phyloP scores from a whole-genome alignment of 2,888 invertebrate species.

The Tineola bisselliella region DNA sequence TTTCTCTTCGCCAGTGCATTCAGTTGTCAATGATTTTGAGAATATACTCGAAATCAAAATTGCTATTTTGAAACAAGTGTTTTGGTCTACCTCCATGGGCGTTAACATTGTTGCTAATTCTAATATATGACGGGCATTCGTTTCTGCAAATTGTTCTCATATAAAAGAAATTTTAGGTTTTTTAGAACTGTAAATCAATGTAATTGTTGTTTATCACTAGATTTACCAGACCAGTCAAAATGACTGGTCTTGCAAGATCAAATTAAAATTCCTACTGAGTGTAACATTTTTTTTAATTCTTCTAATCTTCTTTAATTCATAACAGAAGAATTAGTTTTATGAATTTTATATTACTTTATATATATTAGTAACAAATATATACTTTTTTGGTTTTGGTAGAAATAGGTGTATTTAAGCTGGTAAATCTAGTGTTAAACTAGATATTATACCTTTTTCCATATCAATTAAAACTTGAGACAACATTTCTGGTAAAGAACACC shows the following conservation, averaged over 20 bases:
- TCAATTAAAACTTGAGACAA: conserved; percentile 43
- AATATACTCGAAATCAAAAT: conserved; percentile 43
- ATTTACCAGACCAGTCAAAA: too few relatives aligned
- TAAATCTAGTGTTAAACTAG: not conserved
- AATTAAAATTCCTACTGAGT: too few relatives aligned
- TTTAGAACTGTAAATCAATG: too few relatives aligned
- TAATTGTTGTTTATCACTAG: too few relatives aligned
- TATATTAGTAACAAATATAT: too few relatives aligned
- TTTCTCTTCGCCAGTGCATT: conserved; percentile 21
- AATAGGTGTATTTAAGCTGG: too few relatives aligned
- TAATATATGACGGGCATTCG: conserved; percentile 43
- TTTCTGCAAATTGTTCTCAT: conserved; percentile 24
- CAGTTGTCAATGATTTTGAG: conserved; percentile 27
- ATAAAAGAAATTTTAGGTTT: not conserved
- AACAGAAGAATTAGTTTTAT: too few relatives aligned
- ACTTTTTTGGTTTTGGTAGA: too few relatives aligned
- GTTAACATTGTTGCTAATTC: conserved; percentile 38
- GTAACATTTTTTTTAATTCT: too few relatives aligned
- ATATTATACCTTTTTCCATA: conserved; percentile 33
- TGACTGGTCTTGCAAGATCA: too few relatives aligned
- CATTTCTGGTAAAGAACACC: conserved; percentile 43
- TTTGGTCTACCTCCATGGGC: conserved; percentile 35
- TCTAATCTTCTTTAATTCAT: too few relatives aligned
- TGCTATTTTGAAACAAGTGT: conserved; percentile 36
- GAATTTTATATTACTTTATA: too few relatives aligned